Conservation (phyloP, 2,888 invertebrate genomes). For the Athalia cordata region DNA sequence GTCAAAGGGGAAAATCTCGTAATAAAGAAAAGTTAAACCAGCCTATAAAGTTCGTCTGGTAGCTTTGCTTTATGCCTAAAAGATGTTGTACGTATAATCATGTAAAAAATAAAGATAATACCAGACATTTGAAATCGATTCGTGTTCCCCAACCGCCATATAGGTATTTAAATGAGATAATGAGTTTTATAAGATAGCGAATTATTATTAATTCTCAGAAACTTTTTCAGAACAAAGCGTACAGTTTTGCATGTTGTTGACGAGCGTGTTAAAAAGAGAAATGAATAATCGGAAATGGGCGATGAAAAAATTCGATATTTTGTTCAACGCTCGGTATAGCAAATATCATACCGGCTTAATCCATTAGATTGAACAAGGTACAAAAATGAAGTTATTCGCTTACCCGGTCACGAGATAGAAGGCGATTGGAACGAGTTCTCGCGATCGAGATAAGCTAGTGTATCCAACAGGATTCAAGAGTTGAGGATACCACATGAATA, state of each 20-base stretch:
- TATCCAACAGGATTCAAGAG: background rate
- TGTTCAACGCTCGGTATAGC: background rate
- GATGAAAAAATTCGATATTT: conserved; percentile 1
- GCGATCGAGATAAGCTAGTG: conserved; percentile 7
- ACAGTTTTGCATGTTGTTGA: background rate
- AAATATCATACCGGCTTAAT: background rate
- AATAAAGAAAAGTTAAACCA: background rate
- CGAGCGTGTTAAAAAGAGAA: conserved; percentile 5
- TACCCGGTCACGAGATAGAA: background rate
- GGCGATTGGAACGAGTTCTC: conserved; percentile 7
- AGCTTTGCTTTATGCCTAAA: background rate
- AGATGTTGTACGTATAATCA: background rate
- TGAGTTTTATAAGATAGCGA: background rate
- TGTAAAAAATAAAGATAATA: conserved; percentile 1
- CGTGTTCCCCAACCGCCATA: background rate
- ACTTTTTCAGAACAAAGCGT: background rate
- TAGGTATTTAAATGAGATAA: background rate
- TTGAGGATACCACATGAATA: conserved; percentile 1
- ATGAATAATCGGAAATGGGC: background rate
- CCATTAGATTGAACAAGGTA: background rate
- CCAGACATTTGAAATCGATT: background rate
- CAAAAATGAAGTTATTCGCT: conserved; percentile 18
- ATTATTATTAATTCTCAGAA: conserved; percentile 4
- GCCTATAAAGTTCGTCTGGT: conserved; percentile 38
- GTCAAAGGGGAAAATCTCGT: conserved; percentile 1